Conservation (phyloP, 2,113 vertebrate species). For the Nicator chloris region DNA sequence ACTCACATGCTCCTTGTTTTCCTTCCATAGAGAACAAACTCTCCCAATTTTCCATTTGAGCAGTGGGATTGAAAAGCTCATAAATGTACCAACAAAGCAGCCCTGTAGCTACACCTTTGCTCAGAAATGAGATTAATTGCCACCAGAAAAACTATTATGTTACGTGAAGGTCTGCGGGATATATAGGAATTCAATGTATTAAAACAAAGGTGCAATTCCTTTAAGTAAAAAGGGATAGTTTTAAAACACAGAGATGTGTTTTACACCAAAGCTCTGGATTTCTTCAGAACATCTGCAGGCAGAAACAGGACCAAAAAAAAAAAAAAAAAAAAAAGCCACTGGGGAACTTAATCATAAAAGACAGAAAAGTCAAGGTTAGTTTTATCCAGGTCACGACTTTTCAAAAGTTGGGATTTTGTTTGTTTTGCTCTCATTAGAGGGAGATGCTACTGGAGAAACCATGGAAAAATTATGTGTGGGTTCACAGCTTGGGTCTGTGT, state of each 20-base stretch:
- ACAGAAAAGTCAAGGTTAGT: neutral
- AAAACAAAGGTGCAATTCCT: neutral
- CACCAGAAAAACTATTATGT: neutral
- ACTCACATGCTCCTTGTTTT: neutral
- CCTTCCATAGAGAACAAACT: neutral
- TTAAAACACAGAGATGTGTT: neutral
- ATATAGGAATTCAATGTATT: neutral
- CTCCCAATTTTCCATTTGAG: neutral
- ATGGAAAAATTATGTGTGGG: neutral
- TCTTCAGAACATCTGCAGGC: neutral
- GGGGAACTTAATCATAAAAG: neutral
- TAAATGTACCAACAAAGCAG: accelerated
- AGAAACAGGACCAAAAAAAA: neutral
- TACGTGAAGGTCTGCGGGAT: neutral
- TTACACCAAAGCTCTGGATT: neutral
- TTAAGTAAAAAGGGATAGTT: neutral
- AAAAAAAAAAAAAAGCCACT: neutral
- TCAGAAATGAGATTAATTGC: neutral
- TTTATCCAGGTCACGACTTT: neutral
- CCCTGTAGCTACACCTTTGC: neutral
- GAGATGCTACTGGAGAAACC: neutral
- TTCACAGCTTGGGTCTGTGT: neutral
- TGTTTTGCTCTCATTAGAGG: neutral
- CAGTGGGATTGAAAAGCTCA: neutral
- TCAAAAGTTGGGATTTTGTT: neutral